Base-by-base conservation (phyloP, 2,888 invertebrate species). In the Arctia plantaginis region DNA sequence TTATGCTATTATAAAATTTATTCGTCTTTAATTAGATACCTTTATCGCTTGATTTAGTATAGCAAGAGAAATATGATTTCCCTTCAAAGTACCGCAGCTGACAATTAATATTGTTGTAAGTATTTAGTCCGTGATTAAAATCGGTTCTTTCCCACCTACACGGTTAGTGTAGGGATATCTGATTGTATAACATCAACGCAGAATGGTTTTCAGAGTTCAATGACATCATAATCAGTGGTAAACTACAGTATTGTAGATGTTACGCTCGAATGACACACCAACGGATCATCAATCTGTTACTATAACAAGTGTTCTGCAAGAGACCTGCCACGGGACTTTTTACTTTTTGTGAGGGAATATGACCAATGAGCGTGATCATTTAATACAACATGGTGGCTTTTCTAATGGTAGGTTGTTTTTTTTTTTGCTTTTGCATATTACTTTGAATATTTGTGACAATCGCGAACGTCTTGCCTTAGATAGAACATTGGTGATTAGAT, bases 1-100 rank as follows among this genome's bases (percentile, higher is more conserved):
- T 51, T 6, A 47, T 51, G n/a, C n/a, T 23, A 68, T 13, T 55
- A 55, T n/a, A 1, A n/a, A 33, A n/a, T 72, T 75, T 77, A 77
- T 77, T 70, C 59, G 59, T 64, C 74, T 77, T 73, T 78, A 83
- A 84, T 84, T 75, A 80, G 23, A n/a, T 0, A 12, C 30, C 71
- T 71, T 77, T 80, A 80, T 83, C 73, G 80, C 73, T 72, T 47
- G n/a, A 51, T 44, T 74, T 71, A 15, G 33, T 75, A 72, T 66
- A 30, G 71, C 67, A 23, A 0, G 67, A 78, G 74, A 82, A 68
- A 74, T 75, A 82, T 75, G 69, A 35, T 35, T 74, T 74, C 73
- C 73, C 23, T n/a, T 41, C 33, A 66, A 51, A 55, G 66, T 70
- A 33, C 65, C 66, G 55, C 12, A 66, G 20, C 23, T 77, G 80